Evolutionary conservation across 2,113 vertebrate species (phyloP).

Genomic region (Solea senegalensis): DNA sequence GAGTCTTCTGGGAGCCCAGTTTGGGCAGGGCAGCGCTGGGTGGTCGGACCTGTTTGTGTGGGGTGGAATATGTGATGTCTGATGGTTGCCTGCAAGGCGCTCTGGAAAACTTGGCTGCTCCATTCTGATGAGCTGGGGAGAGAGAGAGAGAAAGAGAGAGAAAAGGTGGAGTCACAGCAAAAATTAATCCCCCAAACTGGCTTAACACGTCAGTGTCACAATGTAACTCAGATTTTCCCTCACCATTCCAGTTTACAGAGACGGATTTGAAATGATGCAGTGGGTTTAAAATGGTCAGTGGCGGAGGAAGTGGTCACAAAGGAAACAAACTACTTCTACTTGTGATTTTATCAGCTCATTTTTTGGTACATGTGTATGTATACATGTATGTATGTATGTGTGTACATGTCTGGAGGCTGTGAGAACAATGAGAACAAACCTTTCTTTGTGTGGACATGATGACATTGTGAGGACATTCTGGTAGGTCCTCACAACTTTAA

Average conservation of each 20-base stretch:
- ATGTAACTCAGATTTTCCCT: background rate
- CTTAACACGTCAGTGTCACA: background rate
- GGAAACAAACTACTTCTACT: too few species aligned
- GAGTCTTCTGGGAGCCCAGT: conserved; percentile 67
- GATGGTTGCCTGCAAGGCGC: conserved; percentile 18
- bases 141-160: background rate
- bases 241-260: background rate
- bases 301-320: background rate
- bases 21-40: conserved; percentile 72
- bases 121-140: conserved; percentile 83
- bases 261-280: background rate
- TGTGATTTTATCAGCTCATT: too few species aligned
- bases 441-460: too few species aligned
- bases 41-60: conserved; percentile 73
- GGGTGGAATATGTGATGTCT: conserved; percentile 70
- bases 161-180: background rate
- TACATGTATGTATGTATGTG: too few species aligned
- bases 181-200: background rate
- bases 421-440: too few species aligned
- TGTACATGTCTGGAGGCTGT: too few species aligned
- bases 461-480: too few species aligned
- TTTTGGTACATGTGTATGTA: too few species aligned
- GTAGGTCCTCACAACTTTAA: too few species aligned
- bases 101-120: conserved; percentile 78
- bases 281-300: too few species aligned